A percentile compares a stretch with the other conserved stretches of the same genome.
phyloP scores from a whole-genome alignment of 2,888 invertebrate genomes.

The Nymphalis polychloros region DNA sequence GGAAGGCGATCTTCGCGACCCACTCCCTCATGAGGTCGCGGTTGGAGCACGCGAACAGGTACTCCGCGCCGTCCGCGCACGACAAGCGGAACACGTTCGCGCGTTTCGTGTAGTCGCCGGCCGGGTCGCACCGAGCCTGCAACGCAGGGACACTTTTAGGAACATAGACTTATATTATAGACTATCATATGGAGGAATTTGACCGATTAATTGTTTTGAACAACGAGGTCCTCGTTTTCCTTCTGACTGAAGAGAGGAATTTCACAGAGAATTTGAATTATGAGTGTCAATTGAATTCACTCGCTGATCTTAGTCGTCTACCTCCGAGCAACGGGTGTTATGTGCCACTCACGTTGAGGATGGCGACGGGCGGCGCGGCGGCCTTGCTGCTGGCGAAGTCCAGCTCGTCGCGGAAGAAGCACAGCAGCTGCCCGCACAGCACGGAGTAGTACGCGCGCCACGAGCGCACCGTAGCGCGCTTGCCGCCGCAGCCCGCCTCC shows the following conservation, averaged over 20 bases:
- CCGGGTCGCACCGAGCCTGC: constrained; percentile 91
- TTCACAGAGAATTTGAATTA: too few relatives aligned
- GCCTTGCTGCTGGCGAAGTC: constrained; percentile 95
- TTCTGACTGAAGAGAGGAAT: too few relatives aligned
- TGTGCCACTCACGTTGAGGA: constrained; percentile 75
- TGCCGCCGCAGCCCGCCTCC: constrained; percentile 95
- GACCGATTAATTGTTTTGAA: too few relatives aligned
- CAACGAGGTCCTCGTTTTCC: too few relatives aligned
- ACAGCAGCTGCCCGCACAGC: constrained; percentile 96
- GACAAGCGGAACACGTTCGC: constrained; percentile 95
- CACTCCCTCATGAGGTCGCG: constrained; percentile 91
- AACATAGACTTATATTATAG: too few relatives aligned
- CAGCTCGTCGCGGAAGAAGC: constrained; percentile 98
- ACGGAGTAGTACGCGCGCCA: constrained; percentile 98
- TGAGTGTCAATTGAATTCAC: too few relatives aligned
- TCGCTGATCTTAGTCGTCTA: too few relatives aligned
- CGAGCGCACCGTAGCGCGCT: constrained; percentile 95
- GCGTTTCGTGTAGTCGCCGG: constrained; percentile 97
- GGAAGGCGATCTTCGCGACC: constrained; percentile 96
- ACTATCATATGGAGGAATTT: too few relatives aligned
- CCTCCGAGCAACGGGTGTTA: too few relatives aligned
- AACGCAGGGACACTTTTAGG: too few relatives aligned
- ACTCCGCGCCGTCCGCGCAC: constrained; percentile 95
- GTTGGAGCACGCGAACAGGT: constrained; percentile 90
- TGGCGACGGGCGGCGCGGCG: constrained; percentile 91